Evolutionary conservation across 2,113 vertebrate species (phyloP), one percentile per base, ranked within the genome.

Genomic region (Limnothrissa miodon): DNA sequence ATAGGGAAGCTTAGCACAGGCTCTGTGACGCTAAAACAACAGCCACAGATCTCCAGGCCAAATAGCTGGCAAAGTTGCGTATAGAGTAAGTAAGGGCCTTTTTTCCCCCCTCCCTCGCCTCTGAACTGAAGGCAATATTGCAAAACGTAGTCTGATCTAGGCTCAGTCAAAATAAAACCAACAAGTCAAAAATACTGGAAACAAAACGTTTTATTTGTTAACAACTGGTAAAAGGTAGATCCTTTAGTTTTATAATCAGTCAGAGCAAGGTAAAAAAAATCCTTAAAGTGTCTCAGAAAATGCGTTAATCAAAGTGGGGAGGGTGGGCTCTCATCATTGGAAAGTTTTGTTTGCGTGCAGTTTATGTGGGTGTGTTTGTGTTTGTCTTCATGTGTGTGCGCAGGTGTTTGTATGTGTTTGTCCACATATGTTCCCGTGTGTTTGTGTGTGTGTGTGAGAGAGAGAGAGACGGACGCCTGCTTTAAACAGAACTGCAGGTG

Each of bases 11-110:
- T 42, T 78, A 83, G 78, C 74, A 4, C 11, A 23, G 53, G 66
- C 39, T 59, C 36, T 45, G 45, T 42, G 25, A 79, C 42, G 78
- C 42, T 56, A 19, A 70, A 80, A 39, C 82, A 62, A 82, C 80
- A 80, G 53, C 53, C 13, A 39, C 13, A 80, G 56, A 86, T 44
- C 42, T 45, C 46, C 79, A 21, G 44, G 7, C 8, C 39, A 79
- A 51, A 45, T 79, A 29, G 36, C 81, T 62, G 79, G 45, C 81
- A n/a, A 39, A n/a, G 78, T 79, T 23, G 59, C 36, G 9, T 39
- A 78, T 39, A 39, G 23, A 56, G 51, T 56, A 51, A 78, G 36
- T 29, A 70, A 9, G 39, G 36, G 29, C 11, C 66, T 36, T 74
- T 33, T 74, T 70, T 70, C 36, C 36, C 13, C 29, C 10, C 25